These are phyloP conservation scores for Autographa gamma DNA, from an alignment of 2,888 invertebrate species.

Conservation along the genomic window DNA sequence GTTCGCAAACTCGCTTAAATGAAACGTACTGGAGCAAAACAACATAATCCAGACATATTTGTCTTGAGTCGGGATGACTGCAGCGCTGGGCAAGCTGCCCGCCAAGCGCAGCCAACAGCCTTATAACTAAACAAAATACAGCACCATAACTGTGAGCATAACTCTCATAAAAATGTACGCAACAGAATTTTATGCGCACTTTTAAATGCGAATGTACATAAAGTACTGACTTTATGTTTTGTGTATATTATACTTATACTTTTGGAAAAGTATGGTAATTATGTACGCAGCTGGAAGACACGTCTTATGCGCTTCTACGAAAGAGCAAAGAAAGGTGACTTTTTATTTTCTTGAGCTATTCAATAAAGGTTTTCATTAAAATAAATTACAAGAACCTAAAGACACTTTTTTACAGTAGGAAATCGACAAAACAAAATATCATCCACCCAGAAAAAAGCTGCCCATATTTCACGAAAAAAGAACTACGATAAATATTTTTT, in stretches of 20 bases:
- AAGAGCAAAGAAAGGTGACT: too few species aligned
- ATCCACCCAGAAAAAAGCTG: background rate
- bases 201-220: slow-evolving; percentile 30
- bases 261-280: background rate
- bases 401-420: background rate
- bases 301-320: too few species aligned
- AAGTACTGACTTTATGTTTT: slow-evolving; percentile 21
- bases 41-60: slow-evolving; percentile 53
- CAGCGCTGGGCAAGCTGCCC: slow-evolving; percentile 29
- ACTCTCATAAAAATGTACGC: slow-evolving; percentile 44
- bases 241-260: slow-evolving; percentile 22
- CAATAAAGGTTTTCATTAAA: background rate
- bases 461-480: background rate
- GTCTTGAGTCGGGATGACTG: slow-evolving; percentile 45
- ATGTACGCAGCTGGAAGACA: background rate
- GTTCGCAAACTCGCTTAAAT: slow-evolving; percentile 1
- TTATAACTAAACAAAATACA: slow-evolving; percentile 28
- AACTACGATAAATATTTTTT: slow-evolving; percentile 2
- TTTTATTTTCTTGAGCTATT: too few species aligned
- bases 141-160: slow-evolving; percentile 40
- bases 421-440: background rate
- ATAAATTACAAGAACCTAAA: too few species aligned
- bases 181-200: slow-evolving; percentile 26
- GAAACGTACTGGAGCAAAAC: slow-evolving; percentile 4
- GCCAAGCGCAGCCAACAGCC: slow-evolving; percentile 42